These are phyloP conservation scores for Cheiracanthium punctorium DNA, from an alignment of 2,888 invertebrate genomes.

Conservation along the genomic window DNA sequence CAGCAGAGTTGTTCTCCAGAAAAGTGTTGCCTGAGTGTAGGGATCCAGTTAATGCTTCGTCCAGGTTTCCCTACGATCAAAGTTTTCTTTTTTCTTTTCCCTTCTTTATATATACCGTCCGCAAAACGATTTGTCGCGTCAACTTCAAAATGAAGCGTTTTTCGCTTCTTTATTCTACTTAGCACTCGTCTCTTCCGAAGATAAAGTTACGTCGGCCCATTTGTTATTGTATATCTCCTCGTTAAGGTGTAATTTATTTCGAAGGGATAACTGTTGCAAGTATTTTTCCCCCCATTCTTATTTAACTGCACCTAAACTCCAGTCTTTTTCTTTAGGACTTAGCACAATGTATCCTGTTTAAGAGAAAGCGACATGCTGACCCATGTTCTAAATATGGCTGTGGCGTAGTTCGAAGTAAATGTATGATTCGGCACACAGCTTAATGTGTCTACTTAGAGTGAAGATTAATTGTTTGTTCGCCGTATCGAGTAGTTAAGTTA, in stretches of 20 bases:
- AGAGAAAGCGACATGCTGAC: too few species aligned
- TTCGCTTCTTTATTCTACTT: background rate
- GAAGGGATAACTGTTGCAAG: background rate
- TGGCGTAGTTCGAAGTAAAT: too few species aligned
- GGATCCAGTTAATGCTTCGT: background rate
- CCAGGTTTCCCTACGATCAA: background rate
- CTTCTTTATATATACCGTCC: background rate
- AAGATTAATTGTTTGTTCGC: too few species aligned
- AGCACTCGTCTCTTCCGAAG: background rate
- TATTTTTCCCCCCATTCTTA: background rate
- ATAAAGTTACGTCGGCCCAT: background rate
- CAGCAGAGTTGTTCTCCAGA: slow-evolving; percentile 7
- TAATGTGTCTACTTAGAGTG: too few species aligned
- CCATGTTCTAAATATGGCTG: too few species aligned
- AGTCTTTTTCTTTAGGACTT: too few species aligned
- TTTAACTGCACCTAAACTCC: too few species aligned
- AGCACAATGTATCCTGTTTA: too few species aligned
- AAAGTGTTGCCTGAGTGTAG: background rate
- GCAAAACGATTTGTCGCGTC: background rate
- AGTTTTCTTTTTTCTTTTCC: background rate
- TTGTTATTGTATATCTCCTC: background rate
- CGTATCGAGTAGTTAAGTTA: too few species aligned
- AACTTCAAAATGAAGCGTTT: background rate
- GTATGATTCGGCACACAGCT: too few species aligned
- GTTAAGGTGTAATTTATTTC: background rate